Base-by-base conservation (phyloP, 2,888 invertebrate genomes). In the Cyrtodaria siliqua region DNA sequence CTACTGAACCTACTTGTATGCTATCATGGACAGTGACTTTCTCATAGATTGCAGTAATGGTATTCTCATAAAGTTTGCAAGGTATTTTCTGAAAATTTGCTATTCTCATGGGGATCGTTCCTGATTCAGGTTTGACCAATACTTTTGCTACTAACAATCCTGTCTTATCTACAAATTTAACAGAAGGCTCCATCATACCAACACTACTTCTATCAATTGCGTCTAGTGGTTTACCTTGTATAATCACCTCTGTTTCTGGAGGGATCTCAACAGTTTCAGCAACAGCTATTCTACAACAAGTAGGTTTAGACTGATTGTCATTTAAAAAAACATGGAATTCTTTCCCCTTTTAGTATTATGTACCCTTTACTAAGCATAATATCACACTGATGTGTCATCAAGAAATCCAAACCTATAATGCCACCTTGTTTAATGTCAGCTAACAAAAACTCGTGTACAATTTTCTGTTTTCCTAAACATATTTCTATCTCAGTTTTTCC, bases 401-500 rank as follows among this genome's bases (percentile, higher is more conserved):
- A 50, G 44, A 74, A 74, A 59, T 68, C 74, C 18, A 74, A 38
- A 2, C 68, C 68, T 8, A 74, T 9, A 27, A 68, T 74, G 26
- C 44, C 52, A 63, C 62, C 63, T 38, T 52, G 57, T 24, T 20
- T 12, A 52, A 68, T 60, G 26, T 59, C 60, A n/a, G 68, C 47
- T 23, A 60, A n/a, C 23, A 68, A 20, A 24, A 47, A 18, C 27
- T 47, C 63, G 16, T 68, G 68, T 18, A 27, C n/a, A 33, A 67
- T 62, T n/a, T 1, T 27, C 20, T 55, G 61, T 12, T 27, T 33
- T 33, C 62, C 61, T 33, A 68, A 16, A 26, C 6, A 40, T 20
- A 74, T 44, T 29, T 67, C 20, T 18, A 62, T 20, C 0, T 16
- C n/a, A n/a, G 62, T 50, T 26, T 74, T 67, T 20, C 70, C 75